Base-by-base conservation (phyloP, 2,888 invertebrate genomes). In the Hydraecia micacea region DNA sequence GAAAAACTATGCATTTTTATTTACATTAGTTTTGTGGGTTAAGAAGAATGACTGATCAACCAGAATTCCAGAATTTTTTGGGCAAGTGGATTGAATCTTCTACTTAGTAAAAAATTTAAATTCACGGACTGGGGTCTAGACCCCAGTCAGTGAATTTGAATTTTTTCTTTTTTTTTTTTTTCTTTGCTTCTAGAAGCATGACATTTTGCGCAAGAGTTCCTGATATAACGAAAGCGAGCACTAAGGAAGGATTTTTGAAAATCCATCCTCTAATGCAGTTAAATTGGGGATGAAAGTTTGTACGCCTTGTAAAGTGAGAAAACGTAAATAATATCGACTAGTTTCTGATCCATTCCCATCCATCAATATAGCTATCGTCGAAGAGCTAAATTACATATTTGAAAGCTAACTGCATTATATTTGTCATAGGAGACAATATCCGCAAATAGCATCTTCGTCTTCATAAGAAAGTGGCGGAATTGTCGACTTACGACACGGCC, bases 401-500 rank as follows among this genome's bases (percentile, higher is more conserved):
- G 88, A 88, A 88, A 90, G 90, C 87, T 87, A 81, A 83, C 82
- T 74, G 63, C 77, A 75, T 79, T 78, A 81, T 71, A 83, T 80
- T 81, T 83, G 75, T 78, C 55, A 74, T 65, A 60, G 67, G 67
- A 79, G 85, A 83, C 77, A 87, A 89, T 86, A 90, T 92, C 91
- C 86, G 89, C 87, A 88, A 92, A 91, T 90, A 91, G 82, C 85
- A 85, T 92, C 91, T 91, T 91, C 86, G 85, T 92, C 90, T 91
- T 91, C 86, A 90, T 91, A 93, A 86, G 92, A 93, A 88, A 89
- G 89, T 93, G 86, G 86, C 87, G 88, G 92, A 93, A 92, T 93
- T 93, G 93, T 93, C 88, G 89, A 91, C 91, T 95, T 95, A 94
- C 94, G 94, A 92, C 94, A 94, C 92, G 92, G 88, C 90, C 90